These are phyloP conservation scores for Pachycephus smyrnensis DNA, from an alignment of 2,888 invertebrate species.

Conservation along the genomic window DNA sequence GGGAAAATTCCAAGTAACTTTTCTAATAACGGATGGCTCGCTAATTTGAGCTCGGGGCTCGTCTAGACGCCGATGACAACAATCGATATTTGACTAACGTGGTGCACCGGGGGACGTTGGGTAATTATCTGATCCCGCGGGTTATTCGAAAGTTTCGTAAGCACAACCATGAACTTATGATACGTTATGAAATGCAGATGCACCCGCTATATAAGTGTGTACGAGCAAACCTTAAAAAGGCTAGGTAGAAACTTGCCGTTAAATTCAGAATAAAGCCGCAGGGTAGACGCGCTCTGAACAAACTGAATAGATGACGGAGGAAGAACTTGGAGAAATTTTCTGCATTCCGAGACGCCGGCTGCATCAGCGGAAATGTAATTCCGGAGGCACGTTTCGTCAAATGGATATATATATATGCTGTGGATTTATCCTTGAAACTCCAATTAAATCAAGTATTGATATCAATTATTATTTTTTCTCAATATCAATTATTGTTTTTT, in stretches of 20 bases:
- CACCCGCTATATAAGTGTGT: not conserved
- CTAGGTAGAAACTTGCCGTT: not conserved
- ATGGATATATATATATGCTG: too few relatives aligned
- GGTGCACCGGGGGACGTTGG: not conserved
- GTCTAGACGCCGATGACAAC: not conserved
- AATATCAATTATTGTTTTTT: too few relatives aligned
- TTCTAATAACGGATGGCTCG: not conserved
- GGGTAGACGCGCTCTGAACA: not conserved
- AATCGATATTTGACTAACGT: not conserved
- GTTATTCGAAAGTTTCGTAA: not conserved
- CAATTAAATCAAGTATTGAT: too few relatives aligned
- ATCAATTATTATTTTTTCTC: too few relatives aligned
- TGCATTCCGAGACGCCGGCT: not conserved
- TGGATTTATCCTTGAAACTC: too few relatives aligned
- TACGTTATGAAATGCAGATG: not conserved
- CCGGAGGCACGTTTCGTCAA: not conserved
- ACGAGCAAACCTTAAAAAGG: not conserved
- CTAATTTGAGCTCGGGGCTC: too few relatives aligned
- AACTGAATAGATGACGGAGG: not conserved
- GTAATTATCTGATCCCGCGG: not conserved
- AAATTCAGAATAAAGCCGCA: not conserved
- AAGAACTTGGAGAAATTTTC: slow-evolving; percentile 3
- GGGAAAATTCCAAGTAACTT: not conserved
- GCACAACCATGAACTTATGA: not conserved
- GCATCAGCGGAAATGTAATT: not conserved